Evolutionary conservation across 2,113 vertebrate species (phyloP).

Genomic region (Brachypodius melanocephalos): DNA sequence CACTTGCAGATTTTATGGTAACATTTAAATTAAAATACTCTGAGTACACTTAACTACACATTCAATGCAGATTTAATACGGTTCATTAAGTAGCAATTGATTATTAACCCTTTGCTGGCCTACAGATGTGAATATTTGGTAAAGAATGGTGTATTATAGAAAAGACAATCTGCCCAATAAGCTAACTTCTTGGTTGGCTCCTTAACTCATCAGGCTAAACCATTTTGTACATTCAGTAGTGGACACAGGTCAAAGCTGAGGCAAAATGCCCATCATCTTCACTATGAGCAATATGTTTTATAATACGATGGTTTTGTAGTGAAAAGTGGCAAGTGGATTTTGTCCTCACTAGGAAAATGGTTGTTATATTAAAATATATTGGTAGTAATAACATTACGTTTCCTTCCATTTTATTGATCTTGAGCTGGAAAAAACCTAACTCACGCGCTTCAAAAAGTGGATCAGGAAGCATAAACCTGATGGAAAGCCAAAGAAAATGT

Average conservation of each 20-base stretch:
- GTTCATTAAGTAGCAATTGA: constrained; percentile 16
- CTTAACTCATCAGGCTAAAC: not conserved
- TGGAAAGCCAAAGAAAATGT: not conserved
- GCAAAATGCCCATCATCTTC: not conserved
- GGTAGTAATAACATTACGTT: not conserved
- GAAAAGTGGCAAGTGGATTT: not conserved
- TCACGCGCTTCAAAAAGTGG: not conserved
- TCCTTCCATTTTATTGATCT: not conserved
- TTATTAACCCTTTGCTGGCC: constrained; percentile 26
- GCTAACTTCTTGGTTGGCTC: not conserved
- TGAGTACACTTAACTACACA: constrained; percentile 4
- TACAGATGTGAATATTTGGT: not conserved
- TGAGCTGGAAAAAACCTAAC: not conserved
- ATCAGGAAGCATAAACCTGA: not conserved
- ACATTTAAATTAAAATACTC: constrained; percentile 32
- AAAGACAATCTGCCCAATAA: not conserved
- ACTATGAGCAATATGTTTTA: not conserved
- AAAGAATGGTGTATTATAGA: not conserved
- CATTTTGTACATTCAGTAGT: not conserved
- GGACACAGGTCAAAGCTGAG: not conserved
- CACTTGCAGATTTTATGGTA: constrained; percentile 40
- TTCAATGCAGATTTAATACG: constrained; percentile 9
- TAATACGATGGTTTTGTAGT: not conserved
- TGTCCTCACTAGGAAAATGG: not conserved
- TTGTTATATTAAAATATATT: not conserved